A percentile compares a stretch with the other conserved stretches of the same genome.
Evolutionary conservation across 2,888 invertebrate genomes (phyloP).

Genomic region (Lasioglossum morio): DNA sequence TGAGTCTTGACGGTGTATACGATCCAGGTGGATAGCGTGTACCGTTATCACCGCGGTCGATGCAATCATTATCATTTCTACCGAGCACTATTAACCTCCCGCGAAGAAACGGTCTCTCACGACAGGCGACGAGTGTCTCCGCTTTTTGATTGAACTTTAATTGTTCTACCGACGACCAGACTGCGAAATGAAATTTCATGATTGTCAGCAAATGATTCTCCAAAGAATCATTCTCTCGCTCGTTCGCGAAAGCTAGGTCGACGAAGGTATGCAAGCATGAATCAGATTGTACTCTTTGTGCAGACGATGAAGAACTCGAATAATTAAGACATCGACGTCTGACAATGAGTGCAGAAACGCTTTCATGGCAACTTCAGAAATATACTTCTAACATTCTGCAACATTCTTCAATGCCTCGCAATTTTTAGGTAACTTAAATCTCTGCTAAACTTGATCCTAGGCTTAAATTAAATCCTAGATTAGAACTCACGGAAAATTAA

Average conservation of each 20-base stretch:
- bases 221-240: neutral
- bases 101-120: conserved; percentile 10
- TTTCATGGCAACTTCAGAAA: neutral
- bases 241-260: conserved; percentile 3
- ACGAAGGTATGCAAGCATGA: conserved; percentile 13
- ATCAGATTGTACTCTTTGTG: neutral
- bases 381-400: neutral
- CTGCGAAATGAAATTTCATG: neutral
- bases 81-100: conserved; percentile 16
- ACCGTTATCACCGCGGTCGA: conserved; percentile 46
- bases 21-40: conserved; percentile 22
- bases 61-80: conserved; percentile 12
- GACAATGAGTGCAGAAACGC: neutral
- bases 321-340: neutral
- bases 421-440: neutral
- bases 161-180: neutral
- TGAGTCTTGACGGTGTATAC: conserved; percentile 14
- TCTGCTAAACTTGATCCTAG: neutral
- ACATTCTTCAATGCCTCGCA: neutral
- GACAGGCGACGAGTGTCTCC: conserved; percentile 6
- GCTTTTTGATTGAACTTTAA: neutral
- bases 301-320: neutral
- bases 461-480: neutral
- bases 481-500: neutral
- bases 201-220: neutral